A percentile compares a stretch with the other conserved stretches of the same genome.
Evolutionary conservation across 2,888 invertebrate genomes (phyloP).

Genomic region (Rhabditoides inermis): DNA sequence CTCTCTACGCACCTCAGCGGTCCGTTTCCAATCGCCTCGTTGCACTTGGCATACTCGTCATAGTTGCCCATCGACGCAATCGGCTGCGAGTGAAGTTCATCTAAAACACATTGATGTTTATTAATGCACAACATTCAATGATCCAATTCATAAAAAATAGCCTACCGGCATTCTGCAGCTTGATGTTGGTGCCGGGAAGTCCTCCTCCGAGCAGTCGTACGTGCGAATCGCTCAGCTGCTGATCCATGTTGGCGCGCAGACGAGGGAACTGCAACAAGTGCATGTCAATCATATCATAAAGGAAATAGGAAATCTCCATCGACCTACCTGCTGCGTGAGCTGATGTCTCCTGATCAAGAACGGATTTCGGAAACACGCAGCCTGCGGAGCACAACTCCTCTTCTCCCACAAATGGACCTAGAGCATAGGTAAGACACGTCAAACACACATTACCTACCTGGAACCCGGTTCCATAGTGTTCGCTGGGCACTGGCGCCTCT

Average conservation of each 20-base stretch:
- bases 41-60: conserved; percentile 82
- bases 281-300: conserved; percentile 57
- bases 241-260: conserved; percentile 79
- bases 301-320: neutral
- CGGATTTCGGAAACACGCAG: conserved; percentile 73
- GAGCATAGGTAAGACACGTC: no score
- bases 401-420: no score
- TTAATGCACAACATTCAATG: neutral
- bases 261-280: conserved; percentile 83
- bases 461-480: no score
- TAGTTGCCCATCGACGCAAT: conserved; percentile 99
- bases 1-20: neutral
- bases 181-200: conserved; percentile 67
- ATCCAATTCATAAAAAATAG: neutral
- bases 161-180: conserved; percentile 68
- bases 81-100: conserved; percentile 86
- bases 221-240: conserved; percentile 13
- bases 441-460: no score
- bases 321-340: conserved; percentile 5
- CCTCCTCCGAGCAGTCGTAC: conserved; percentile 40
- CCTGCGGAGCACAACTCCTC: no score
- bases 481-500: no score
- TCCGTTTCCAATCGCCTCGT: neutral
- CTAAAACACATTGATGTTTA: conserved; percentile 54
- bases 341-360: conserved; percentile 78